phyloP scores from a whole-genome alignment of 2,797 vertebrate species.

The Aythya fuligula region DNA sequence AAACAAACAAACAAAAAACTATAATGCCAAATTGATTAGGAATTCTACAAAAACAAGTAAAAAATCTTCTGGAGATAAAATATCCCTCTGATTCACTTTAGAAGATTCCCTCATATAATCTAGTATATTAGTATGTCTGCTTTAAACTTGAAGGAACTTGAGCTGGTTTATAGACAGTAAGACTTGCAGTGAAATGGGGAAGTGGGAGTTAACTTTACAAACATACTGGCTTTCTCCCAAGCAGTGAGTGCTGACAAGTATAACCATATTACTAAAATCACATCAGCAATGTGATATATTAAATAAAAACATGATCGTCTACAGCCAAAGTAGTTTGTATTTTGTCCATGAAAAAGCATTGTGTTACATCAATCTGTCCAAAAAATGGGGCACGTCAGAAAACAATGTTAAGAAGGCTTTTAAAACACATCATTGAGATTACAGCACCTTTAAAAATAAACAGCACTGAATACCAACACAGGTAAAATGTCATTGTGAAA shows the following conservation, averaged over 20 bases:
- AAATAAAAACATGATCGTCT: constrained; percentile 66
- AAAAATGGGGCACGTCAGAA: constrained; percentile 69
- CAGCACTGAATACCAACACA: constrained; percentile 81
- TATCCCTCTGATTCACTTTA: not conserved
- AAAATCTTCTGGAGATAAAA: constrained; percentile 21
- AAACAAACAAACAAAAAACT: not conserved
- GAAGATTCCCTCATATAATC: constrained; percentile 16
- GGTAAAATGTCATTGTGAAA: constrained; percentile 84
- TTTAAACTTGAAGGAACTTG: constrained; percentile 24
- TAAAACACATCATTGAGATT: constrained; percentile 84
- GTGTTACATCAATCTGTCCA: constrained; percentile 62
- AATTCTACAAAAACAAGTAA: constrained; percentile 46
- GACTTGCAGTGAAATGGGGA: constrained; percentile 31
- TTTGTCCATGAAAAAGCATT: constrained; percentile 65
- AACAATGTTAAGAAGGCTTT: constrained; percentile 80
- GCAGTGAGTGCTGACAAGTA: constrained; percentile 72
- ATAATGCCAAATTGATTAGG: not conserved
- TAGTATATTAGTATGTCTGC: constrained; percentile 1
- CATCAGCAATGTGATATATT: constrained; percentile 73
- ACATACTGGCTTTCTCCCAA: constrained; percentile 72
- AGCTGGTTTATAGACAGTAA: constrained; percentile 5
- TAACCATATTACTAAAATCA: constrained; percentile 76
- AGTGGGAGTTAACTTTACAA: constrained; percentile 65
- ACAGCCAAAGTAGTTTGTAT: constrained; percentile 55
- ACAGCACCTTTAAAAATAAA: constrained; percentile 84